These are phyloP conservation scores for Poecilia latipinna DNA, from an alignment of 2,113 vertebrate species.

Conservation along the genomic window DNA sequence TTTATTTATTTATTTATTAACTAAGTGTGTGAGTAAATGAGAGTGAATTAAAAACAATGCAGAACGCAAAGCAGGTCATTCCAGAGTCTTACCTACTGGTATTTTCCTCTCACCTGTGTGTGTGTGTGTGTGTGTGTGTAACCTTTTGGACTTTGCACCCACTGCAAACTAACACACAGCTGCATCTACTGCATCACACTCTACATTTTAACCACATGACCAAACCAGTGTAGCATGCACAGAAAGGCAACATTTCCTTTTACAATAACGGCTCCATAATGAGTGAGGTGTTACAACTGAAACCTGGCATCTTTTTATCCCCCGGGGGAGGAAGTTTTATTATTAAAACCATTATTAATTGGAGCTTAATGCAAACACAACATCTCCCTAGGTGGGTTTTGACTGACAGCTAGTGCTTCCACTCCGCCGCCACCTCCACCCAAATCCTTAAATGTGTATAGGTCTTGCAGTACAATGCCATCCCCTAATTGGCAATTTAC, in stretches of 20 bases:
- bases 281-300: slow-evolving; percentile 40
- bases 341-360: slow-evolving; percentile 70
- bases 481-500: slow-evolving; percentile 74
- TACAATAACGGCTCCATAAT: slow-evolving; percentile 48
- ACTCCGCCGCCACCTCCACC: neutral
- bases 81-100: neutral
- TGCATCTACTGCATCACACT: neutral
- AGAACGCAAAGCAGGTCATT: neutral
- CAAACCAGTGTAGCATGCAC: slow-evolving; percentile 20
- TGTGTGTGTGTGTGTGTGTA: no score
- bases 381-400: slow-evolving; percentile 65
- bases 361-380: slow-evolving; percentile 73
- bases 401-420: slow-evolving; percentile 65
- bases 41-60: no score
- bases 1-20: no score
- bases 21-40: no score
- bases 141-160: neutral
- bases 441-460: slow-evolving; percentile 50
- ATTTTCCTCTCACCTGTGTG: neutral
- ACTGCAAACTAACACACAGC: neutral
- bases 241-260: slow-evolving; percentile 22
- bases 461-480: slow-evolving; percentile 54
- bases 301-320: slow-evolving; percentile 17
- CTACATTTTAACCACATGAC: neutral
- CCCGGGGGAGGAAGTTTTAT: slow-evolving; percentile 28